Evolutionary conservation across 2,888 invertebrate species (phyloP).

Genomic region (Ischnus inquisitorius): DNA sequence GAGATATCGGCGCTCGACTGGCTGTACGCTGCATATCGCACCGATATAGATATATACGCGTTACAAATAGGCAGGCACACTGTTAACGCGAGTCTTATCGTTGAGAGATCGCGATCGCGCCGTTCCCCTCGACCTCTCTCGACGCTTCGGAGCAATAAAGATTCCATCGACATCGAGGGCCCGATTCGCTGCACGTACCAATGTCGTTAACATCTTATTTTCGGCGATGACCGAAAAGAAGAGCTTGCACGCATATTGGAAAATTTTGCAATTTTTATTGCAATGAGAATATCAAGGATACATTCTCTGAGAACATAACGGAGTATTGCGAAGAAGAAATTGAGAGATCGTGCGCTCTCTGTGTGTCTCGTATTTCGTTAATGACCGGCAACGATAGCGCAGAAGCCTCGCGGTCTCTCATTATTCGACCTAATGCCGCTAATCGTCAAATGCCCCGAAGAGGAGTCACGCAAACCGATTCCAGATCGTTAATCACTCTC

Average conservation of each 20-base stretch:
- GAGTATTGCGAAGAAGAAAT: constrained; percentile 7
- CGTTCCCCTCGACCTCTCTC: constrained; percentile 31
- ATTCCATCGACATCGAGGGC: constrained; percentile 54
- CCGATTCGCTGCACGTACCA: neutral
- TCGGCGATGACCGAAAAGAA: neutral
- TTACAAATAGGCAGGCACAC: constrained; percentile 39
- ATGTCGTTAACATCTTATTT: constrained; percentile 12
- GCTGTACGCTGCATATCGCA: constrained; percentile 5
- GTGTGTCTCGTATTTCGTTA: constrained; percentile 61
- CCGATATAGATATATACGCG: constrained; percentile 5
- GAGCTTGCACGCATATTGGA: neutral
- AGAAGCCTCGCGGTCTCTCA: constrained; percentile 49
- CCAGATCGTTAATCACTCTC: constrained; percentile 70
- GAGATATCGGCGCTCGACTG: constrained; percentile 52
- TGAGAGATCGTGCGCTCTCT: constrained; percentile 20
- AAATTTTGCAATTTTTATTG: neutral
- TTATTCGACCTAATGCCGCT: constrained; percentile 66
- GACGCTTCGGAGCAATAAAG: constrained; percentile 60
- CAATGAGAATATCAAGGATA: neutral
- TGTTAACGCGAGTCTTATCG: constrained; percentile 63
- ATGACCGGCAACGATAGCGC: constrained; percentile 46
- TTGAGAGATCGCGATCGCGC: constrained; percentile 50
- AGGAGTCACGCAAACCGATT: constrained; percentile 68
- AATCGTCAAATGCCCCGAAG: constrained; percentile 52
- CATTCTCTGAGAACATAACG: neutral